Percentiles rank a stretch among this genome's conserved stretches.
Evolutionary conservation across 2,888 invertebrate genomes (phyloP).

Genomic region (Hedychridium roseum): DNA sequence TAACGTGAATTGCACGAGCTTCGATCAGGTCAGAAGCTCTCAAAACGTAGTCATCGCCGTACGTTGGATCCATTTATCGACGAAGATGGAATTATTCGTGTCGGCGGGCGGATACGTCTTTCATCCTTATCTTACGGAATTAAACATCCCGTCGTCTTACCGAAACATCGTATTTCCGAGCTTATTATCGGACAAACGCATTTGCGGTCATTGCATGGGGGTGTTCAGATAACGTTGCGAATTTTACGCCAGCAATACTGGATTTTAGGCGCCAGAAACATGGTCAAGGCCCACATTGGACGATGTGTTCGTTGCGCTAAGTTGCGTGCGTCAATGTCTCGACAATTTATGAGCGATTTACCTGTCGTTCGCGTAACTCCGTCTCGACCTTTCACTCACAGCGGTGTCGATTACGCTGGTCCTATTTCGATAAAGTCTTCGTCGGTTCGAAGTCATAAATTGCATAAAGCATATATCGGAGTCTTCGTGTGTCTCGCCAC

Average conservation of each 20-base stretch:
- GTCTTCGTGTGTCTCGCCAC: neutral
- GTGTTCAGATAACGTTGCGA: neutral
- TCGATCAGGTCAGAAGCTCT: neutral
- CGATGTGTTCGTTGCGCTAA: neutral
- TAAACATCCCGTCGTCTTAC: neutral
- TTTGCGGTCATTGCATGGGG: neutral
- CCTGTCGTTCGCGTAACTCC: neutral
- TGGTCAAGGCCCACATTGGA: neutral
- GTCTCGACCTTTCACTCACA: neutral
- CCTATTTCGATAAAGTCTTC: neutral
- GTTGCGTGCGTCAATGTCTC: neutral
- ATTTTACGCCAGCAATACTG: neutral
- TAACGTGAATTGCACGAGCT: neutral
- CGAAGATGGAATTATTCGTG: neutral
- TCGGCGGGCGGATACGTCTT: neutral
- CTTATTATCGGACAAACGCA: neutral
- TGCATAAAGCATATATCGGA: neutral
- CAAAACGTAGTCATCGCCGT: neutral
- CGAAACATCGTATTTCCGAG: neutral
- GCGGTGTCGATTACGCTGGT: neutral
- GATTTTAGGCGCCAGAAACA: neutral
- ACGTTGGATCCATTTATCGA: neutral
- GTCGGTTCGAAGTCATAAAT: neutral
- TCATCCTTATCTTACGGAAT: neutral
- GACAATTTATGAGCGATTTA: neutral